Conservation (phyloP, 2,888 invertebrate genomes). For the Nezara viridula region DNA sequence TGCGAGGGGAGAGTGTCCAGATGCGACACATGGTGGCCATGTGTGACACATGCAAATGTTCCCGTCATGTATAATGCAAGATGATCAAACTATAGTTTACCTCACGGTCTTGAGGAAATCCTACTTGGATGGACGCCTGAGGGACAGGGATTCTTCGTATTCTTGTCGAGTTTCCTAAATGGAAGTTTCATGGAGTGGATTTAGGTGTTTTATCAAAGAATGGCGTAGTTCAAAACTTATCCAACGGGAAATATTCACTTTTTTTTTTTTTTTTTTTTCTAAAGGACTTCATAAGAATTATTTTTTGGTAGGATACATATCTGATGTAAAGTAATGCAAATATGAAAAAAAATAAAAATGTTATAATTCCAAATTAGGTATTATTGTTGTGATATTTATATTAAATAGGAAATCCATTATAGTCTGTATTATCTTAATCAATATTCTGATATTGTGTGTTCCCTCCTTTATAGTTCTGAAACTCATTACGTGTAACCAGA, state of each 20-base stretch:
- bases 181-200: not conserved
- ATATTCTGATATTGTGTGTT: too few species aligned
- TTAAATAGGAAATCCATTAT: too few species aligned
- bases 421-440: too few species aligned
- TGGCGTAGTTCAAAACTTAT: not conserved
- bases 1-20: not conserved
- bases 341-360: too few species aligned
- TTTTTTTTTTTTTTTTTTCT: too few species aligned
- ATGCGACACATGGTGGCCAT: conserved; percentile 8
- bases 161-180: conserved; percentile 2
- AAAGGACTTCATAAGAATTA: too few species aligned
- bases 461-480: too few species aligned
- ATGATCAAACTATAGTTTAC: conserved; percentile 31
- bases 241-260: not conserved
- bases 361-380: too few species aligned
- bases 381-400: too few species aligned
- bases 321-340: too few species aligned
- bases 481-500: too few species aligned
- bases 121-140: not conserved
- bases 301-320: too few species aligned
- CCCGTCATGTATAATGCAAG: conserved; percentile 17
- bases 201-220: not conserved
- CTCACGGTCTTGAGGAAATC: conserved; percentile 1
- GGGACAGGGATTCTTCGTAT: not conserved
- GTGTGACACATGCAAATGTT: conserved; percentile 16